A percentile compares a stretch with the other conserved stretches of the same genome.
These are phyloP conservation scores for Sebastes glaucus DNA, from an alignment of 2,797 vertebrate species.

Conservation along the genomic window DNA sequence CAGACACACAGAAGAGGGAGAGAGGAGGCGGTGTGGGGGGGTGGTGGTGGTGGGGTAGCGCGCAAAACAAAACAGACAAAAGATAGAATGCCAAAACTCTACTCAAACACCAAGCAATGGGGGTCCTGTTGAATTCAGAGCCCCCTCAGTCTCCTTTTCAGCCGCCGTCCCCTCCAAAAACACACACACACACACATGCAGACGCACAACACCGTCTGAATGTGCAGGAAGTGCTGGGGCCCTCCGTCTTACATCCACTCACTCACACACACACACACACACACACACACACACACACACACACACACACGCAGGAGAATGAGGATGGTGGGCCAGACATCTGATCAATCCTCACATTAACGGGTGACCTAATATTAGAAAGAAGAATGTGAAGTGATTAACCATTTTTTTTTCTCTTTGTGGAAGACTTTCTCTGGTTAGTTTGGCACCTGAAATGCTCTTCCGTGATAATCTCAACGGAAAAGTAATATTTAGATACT, in stretches of 20 bases:
- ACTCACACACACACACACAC: conserved; percentile 21
- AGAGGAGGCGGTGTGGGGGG: background rate
- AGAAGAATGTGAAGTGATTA: background rate
- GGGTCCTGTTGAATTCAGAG: conserved; percentile 76
- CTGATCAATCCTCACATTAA: conserved; percentile 62
- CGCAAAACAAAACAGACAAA: conserved; percentile 82
- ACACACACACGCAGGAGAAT: conserved; percentile 21
- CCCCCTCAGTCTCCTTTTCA: conserved; percentile 59
- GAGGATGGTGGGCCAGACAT: conserved; percentile 46
- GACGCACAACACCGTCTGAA: conserved; percentile 60
- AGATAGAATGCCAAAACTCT: conserved; percentile 83
- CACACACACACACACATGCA: conserved; percentile 30
- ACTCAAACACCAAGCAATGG: conserved; percentile 77
- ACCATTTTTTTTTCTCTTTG: background rate
- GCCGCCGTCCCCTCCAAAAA: conserved; percentile 52
- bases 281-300: conserved; percentile 29
- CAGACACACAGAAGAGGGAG: conserved; percentile 73
- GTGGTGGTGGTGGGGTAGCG: conserved; percentile 18
- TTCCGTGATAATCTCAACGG: background rate
- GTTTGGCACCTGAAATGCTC: background rate
- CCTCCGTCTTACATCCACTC: conserved; percentile 26
- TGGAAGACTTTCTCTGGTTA: background rate
- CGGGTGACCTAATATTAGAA: conserved; percentile 24
- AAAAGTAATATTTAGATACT: background rate
- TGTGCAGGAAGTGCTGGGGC: conserved; percentile 62